Percentiles rank a stretch among this genome's conserved stretches.
Conservation (phyloP, 2,113 vertebrate species). For the Saguinus imperator region DNA sequence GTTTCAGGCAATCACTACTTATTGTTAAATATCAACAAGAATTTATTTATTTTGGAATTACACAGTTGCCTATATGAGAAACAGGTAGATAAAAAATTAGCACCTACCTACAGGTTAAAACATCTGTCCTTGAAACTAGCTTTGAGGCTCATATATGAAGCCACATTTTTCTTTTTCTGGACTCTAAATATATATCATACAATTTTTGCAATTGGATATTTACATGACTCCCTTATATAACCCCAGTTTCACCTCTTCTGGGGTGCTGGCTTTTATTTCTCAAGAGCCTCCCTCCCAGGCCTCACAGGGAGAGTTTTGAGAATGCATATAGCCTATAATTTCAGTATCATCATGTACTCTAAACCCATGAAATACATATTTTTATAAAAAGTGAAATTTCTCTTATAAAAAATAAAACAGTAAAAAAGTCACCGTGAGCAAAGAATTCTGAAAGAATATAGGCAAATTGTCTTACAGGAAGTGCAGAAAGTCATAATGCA, state of each 20-base stretch:
- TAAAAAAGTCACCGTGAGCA: not conserved
- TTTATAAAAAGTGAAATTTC: not conserved
- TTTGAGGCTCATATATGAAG: not conserved
- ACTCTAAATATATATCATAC: not conserved
- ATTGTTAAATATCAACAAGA: not conserved
- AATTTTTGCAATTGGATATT: not conserved
- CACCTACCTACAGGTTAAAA: not conserved
- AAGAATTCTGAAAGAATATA: not conserved
- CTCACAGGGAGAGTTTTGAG: not conserved
- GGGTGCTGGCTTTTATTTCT: not conserved
- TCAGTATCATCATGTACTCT: not conserved
- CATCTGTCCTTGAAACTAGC: not conserved
- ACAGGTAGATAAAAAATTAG: not conserved
- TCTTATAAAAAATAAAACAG: not conserved
- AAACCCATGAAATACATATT: not conserved
- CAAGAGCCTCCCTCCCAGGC: not conserved
- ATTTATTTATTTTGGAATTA: not conserved
- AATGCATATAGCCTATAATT: not conserved
- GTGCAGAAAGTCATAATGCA: not conserved
- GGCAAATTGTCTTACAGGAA: not conserved
- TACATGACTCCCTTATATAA: not conserved
- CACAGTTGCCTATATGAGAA: not conserved
- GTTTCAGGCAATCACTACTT: not conserved
- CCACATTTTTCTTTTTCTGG: not conserved
- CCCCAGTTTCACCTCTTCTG: not conserved